Percentiles rank a stretch among this genome's conserved stretches.
Conservation (phyloP, 35 echinoderm and acorn worm genomes). For the Anneissia japonica region DNA sequence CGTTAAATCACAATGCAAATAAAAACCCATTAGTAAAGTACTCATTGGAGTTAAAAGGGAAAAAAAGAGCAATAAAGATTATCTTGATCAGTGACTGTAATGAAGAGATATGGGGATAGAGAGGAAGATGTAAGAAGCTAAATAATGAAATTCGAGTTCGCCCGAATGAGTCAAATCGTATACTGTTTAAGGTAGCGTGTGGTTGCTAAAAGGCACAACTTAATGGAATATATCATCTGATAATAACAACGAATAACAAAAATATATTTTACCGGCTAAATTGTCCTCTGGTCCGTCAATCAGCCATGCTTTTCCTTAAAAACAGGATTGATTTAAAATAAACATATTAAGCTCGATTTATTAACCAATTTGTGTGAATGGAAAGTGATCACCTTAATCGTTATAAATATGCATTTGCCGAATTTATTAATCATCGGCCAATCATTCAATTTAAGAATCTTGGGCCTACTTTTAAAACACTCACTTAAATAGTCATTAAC, state of each 20-base stretch:
- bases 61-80: no score
- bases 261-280: slow-evolving; percentile 47
- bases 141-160: neutral
- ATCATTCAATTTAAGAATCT: neutral
- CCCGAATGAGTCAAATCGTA: neutral
- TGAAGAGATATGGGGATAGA: no score
- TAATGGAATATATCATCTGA: no score
- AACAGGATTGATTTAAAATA: neutral
- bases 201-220: neutral
- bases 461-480: neutral
- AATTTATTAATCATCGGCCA: slow-evolving; percentile 13
- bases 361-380: neutral
- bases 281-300: slow-evolving; percentile 55
- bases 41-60: no score
- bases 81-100: no score
- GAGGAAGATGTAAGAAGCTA: no score
- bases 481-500: no score
- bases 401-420: neutral
- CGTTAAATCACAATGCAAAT: no score
- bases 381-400: neutral
- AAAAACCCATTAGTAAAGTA: no score
- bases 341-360: neutral
- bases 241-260: no score
- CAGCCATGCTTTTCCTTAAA: slow-evolving; percentile 67
- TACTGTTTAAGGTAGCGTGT: neutral